A percentile compares a stretch with the other conserved stretches of the same genome.
Evolutionary conservation across 1,140 invertebrate species (phyloP).

Genomic region (Eurosta solidaginis): DNA sequence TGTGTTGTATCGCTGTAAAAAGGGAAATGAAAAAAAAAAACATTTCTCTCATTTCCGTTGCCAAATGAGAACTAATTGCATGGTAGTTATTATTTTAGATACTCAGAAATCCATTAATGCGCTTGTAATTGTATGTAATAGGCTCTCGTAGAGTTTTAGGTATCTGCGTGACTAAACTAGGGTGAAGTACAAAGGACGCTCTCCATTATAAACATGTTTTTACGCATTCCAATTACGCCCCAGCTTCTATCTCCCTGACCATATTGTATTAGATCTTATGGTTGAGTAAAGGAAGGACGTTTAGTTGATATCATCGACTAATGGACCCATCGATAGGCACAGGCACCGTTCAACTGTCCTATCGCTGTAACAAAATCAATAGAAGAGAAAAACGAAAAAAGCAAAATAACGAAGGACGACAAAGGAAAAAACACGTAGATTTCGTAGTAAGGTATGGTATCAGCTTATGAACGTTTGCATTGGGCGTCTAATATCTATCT

Average conservation of each 20-base stretch:
- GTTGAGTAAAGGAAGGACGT: background rate
- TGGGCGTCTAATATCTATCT: background rate
- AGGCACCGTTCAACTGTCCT: conserved; percentile 56
- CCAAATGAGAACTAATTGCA: background rate
- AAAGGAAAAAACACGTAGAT: background rate
- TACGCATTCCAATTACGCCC: background rate
- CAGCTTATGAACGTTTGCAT: background rate
- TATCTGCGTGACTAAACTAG: background rate
- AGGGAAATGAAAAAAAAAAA: background rate
- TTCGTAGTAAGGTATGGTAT: background rate
- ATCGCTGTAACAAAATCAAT: conserved; percentile 49
- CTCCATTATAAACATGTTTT: background rate
- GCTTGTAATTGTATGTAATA: no score
- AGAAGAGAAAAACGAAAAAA: background rate
- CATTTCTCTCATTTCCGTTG: background rate
- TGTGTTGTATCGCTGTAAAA: background rate
- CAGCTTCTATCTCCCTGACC: background rate
- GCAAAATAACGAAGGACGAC: background rate
- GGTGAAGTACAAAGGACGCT: background rate
- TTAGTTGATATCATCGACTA: no score
- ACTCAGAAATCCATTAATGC: no score
- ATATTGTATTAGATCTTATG: background rate
- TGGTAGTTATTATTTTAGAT: background rate
- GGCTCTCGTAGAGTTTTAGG: no score
- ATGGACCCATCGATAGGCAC: conserved; percentile 40